Evolutionary conservation across 2,888 invertebrate genomes (phyloP), one percentile per base, ranked within the genome.

Genomic region (Tetranychus piercei): DNA sequence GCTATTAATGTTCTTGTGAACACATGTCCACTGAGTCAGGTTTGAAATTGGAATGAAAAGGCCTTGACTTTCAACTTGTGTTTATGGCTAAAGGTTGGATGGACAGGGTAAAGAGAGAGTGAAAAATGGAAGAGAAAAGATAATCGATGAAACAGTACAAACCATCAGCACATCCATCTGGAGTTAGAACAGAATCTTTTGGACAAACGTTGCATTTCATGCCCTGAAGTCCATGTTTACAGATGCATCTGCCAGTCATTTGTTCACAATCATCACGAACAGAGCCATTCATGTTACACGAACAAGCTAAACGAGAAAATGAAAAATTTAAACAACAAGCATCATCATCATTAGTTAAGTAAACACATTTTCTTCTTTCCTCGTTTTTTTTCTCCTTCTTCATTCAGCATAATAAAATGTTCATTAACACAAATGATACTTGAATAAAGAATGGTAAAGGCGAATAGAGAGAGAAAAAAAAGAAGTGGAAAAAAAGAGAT

Each of bases 241-340:
- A 94, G 45, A 92, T 90, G 81, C 94, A 94, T 65, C 90, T 86
- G 1, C 94, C 94, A 0, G 90, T 92, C 89, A 91, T 92, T 84
- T 94, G 94, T 80, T 93, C 91, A 82, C 94, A 94, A 82, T 94
- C 94, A 78, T 91, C 90, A 22, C 93, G 86, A 1, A 89, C 89
- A 0, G 93, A 91, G 0, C 94, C 94, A 80, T 90, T 90, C 23
- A 88, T 86, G 23, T 92, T 91, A 81, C 94, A 94, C 5, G 89
- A 90, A 82, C 94, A 94, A 18, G 92, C 93, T 92, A 82, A 65
- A 74, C 22, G 34, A 34, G 34, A 34, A 34, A 34, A 34, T 34
- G 34, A 34, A 71, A 23, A 22, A 66, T 18, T 20, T 7, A 66
- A 6, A 66, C 11, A 66, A 66, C 9, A 20, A 66, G 66, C 34